Evolutionary conservation across 2,888 invertebrate species (phyloP), one percentile per base, ranked within the genome.

Genomic region (Eupithecia subumbrata): DNA sequence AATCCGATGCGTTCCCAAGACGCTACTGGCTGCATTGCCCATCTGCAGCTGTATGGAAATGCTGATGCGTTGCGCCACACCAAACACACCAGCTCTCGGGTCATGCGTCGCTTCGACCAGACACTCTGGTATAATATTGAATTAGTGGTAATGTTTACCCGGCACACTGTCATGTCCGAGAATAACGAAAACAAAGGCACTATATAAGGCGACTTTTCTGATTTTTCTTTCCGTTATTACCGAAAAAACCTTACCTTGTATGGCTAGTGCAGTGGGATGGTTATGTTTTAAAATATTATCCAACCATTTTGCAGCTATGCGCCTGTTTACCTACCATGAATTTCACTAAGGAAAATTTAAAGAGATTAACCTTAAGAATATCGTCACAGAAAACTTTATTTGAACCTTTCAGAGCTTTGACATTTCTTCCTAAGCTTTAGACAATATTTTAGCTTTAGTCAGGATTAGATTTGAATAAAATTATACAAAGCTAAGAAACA

Each of bases 401-500:
- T 11, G n/a, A 8, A 48, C 48, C n/a, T 22, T 52, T 52, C 52
- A n/a, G 22, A 56, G 22, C 12, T 56, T 25, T 25, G 11, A 25
- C 1, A 60, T 25, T n/a, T 60, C 60, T 25, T 5, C 25, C 60
- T 25, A 25, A 60, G 11, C 52, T 56, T 56, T 56, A n/a, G 11
- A 56, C 52, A 60, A 60, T 25, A 25, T 60, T 25, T 60, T 5
- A 12, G 56, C 22, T 56, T 22, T 14, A 60, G 5, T 14, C 60
- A 60, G 60, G 56, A 60, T 60, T 25, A 12, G 22, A 60, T 60
- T 60, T 60, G 5, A 60, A 60, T 25, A 60, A 60, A 25, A 60
- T 60, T 60, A 60, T 60, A 22, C 25, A 60, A 60, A 60, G 60
- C 25, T 60, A 60, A 60, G 60, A 60, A 60, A 60, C 60, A 60